phyloP scores from a whole-genome alignment of 2,797 vertebrate genomes.

The Enteromius radiatus region DNA sequence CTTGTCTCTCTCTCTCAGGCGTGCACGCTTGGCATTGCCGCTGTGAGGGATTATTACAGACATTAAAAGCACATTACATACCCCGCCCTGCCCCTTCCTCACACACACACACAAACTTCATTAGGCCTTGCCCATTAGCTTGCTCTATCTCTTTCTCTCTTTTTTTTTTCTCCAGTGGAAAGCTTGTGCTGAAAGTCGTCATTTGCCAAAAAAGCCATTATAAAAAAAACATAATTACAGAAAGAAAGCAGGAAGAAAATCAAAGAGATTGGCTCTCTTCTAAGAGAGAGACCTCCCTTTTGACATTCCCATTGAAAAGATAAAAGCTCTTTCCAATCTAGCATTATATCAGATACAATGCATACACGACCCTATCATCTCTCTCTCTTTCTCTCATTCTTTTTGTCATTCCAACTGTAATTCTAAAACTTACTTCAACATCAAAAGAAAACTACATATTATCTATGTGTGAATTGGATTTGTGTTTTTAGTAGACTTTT shows the following conservation, averaged over 20 bases:
- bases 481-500: background rate
- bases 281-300: conserved; percentile 48
- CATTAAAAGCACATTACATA: conserved; percentile 82
- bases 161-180: conserved; percentile 43
- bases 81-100: conserved; percentile 71
- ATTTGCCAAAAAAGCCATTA: conserved; percentile 73
- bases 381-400: background rate
- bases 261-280: conserved; percentile 65
- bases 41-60: conserved; percentile 75
- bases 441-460: background rate
- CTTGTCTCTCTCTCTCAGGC: conserved; percentile 18
- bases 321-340: conserved; percentile 51
- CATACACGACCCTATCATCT: conserved; percentile 43
- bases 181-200: conserved; percentile 68
- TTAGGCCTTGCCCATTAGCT: conserved; percentile 64
- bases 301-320: conserved; percentile 57
- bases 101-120: conserved; percentile 68
- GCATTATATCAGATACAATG: conserved; percentile 55
- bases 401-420: conserved; percentile 1
- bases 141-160: conserved; percentile 27
- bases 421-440: background rate
- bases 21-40: conserved; percentile 22
- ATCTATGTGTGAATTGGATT: background rate
- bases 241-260: conserved; percentile 68
- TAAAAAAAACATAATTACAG: conserved; percentile 79